Base-by-base conservation (phyloP, 2,797 vertebrate species). In the Thalassophryne amazonica region DNA sequence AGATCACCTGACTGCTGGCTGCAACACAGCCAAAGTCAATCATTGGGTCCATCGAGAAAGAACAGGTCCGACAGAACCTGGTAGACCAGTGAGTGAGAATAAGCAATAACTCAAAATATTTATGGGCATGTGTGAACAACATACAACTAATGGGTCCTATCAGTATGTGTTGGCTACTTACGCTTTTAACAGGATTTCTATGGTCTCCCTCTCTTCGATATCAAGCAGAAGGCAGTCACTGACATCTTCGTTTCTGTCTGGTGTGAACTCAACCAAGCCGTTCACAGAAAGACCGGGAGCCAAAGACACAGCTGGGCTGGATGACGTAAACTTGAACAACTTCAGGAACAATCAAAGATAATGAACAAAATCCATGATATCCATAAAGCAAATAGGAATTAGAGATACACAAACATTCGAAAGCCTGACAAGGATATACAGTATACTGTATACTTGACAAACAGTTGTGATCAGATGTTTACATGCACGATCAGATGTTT, bases 1-100 rank as follows among this genome's bases (percentile, higher is more conserved):
- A 83, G 80, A 95, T 59, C 23, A 91, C 47, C 75, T 91, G 88
- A 73, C 76, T 83, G 54, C 75, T 85, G 18, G 91, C 88, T 60
- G 81, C 55, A 61, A 94, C 28, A 35, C 70, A 80, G 30, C 94
- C 94, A 89, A 97, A 96, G 85, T 93, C 75, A 54, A 93, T 33
- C 25, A 87, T 70, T 4, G 89, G 38, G 2, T 90, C 87, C 59
- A 88, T 73, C 48, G 77, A 60, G 29, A 95, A 76, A 21, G 51
- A 49, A 66, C 93, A 94, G n/a, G 17, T 22, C 0, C 75, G 84
- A 28, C 83, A 78, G 57, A 90, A 84, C 33, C 94, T 95, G 60
- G 10, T 87, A 21, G 63, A 49, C 53, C 62, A 46, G n/a, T 22
- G 9, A 27, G 7, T 33, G 21, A n/a, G 4, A 13, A 4, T 32